These are phyloP conservation scores for Beaufortia kweichowensis DNA, from an alignment of 2,113 vertebrate species.

Conservation along the genomic window DNA sequence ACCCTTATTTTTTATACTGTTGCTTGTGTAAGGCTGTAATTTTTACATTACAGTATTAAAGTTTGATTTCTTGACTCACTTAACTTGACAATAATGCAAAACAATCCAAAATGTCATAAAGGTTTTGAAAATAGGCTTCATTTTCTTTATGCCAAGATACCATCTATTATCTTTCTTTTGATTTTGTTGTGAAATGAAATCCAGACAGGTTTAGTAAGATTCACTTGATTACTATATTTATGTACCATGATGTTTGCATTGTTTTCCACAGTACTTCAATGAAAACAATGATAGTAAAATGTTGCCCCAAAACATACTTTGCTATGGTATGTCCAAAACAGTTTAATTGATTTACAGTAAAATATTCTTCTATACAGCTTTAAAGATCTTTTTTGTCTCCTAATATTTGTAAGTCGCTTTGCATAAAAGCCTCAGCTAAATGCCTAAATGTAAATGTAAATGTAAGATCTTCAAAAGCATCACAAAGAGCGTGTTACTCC, in stretches of 20 bases:
- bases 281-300: not conserved
- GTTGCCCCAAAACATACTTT: not conserved
- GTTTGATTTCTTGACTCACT: too few species aligned
- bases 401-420: too few species aligned
- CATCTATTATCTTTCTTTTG: too few species aligned
- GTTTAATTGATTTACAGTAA: not conserved
- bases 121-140: not conserved
- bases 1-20: too few species aligned
- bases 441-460: too few species aligned
- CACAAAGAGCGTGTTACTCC: too few species aligned
- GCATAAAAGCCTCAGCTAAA: not conserved
- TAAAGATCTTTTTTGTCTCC: not conserved
- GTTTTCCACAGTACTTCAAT: too few species aligned
- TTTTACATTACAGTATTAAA: too few species aligned
- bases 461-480: too few species aligned
- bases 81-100: too few species aligned
- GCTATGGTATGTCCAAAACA: not conserved
- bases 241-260: not conserved
- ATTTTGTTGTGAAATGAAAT: not conserved
- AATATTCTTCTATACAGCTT: not conserved
- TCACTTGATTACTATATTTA: not conserved
- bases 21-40: too few species aligned
- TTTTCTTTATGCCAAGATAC: not conserved
- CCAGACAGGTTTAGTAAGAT: not conserved
- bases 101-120: too few species aligned